These are phyloP conservation scores for Leptodactylus fallax DNA, from an alignment of 2,797 vertebrate species.

Conservation along the genomic window DNA sequence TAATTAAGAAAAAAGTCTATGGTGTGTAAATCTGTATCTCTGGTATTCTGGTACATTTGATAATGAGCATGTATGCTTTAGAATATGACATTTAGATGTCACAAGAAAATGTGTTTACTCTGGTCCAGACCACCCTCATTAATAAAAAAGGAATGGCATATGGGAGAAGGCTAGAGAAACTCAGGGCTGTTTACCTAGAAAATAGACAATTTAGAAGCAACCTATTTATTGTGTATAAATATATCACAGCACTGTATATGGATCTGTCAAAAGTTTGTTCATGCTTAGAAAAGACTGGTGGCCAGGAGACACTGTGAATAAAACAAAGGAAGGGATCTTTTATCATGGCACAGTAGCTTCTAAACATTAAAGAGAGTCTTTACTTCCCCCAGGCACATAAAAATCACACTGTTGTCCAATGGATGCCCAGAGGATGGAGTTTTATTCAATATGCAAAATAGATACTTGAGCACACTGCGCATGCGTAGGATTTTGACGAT, in stretches of 20 bases:
- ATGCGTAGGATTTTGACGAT: too few species aligned
- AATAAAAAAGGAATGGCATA: not conserved
- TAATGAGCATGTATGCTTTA: not conserved
- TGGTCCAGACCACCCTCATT: not conserved
- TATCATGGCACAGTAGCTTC: not conserved
- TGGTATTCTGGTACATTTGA: not conserved
- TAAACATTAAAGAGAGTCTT: not conserved
- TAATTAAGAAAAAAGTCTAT: not conserved
- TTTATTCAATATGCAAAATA: too few species aligned
- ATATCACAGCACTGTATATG: not conserved
- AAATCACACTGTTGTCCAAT: too few species aligned
- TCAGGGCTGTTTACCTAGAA: not conserved
- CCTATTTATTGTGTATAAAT: not conserved
- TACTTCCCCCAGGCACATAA: too few species aligned
- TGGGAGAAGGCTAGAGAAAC: not conserved
- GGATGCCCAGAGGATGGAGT: too few species aligned
- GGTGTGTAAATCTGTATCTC: not conserved
- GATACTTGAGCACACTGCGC: too few species aligned
- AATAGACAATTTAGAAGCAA: not conserved
- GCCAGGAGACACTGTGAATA: not conserved
- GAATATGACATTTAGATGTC: slow-evolving; percentile 8
- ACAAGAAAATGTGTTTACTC: not conserved
- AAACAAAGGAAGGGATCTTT: not conserved
- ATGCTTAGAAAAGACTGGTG: not conserved
- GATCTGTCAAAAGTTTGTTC: not conserved